Conservation (phyloP, 1,140 invertebrate species). For the Hestina assimilis region DNA sequence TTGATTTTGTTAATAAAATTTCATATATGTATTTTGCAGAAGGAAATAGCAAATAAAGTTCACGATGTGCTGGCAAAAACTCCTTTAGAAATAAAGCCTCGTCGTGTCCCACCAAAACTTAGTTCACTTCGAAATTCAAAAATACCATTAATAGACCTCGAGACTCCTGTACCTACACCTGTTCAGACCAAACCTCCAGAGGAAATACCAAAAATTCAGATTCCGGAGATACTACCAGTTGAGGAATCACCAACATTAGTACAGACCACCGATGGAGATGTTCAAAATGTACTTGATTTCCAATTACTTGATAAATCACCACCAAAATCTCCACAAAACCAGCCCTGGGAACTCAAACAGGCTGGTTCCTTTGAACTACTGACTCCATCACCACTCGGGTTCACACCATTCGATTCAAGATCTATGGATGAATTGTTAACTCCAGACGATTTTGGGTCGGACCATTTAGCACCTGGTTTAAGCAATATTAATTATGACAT, state of each 20-base stretch:
- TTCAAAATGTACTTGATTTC: neutral
- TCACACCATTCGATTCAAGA: conserved; percentile 76
- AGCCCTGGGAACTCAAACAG: conserved; percentile 57
- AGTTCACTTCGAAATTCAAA: conserved; percentile 34
- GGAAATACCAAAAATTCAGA: conserved; percentile 14
- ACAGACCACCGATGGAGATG: neutral
- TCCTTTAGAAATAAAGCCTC: conserved; percentile 85
- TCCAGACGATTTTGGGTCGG: conserved; percentile 78
- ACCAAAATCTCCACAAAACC: conserved; percentile 53
- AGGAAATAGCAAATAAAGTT: conserved; percentile 84
- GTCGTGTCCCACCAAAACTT: conserved; percentile 79
- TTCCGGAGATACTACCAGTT: conserved; percentile 15
- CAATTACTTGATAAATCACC: conserved; percentile 29
- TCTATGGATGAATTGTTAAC: conserved; percentile 79
- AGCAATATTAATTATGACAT: conserved; percentile 87
- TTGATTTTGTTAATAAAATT: conserved; percentile 8
- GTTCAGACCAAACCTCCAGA: neutral
- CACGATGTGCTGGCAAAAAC: conserved; percentile 82
- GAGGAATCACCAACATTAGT: conserved; percentile 4
- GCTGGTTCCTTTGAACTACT: conserved; percentile 71
- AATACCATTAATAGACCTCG: conserved; percentile 47
- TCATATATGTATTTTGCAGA: conserved; percentile 75
- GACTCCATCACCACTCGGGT: conserved; percentile 77
- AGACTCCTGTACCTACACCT: conserved; percentile 10
- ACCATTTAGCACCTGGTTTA: conserved; percentile 77